Base-by-base conservation (phyloP, 1,140 invertebrate species). In the Charaxes varanes region DNA sequence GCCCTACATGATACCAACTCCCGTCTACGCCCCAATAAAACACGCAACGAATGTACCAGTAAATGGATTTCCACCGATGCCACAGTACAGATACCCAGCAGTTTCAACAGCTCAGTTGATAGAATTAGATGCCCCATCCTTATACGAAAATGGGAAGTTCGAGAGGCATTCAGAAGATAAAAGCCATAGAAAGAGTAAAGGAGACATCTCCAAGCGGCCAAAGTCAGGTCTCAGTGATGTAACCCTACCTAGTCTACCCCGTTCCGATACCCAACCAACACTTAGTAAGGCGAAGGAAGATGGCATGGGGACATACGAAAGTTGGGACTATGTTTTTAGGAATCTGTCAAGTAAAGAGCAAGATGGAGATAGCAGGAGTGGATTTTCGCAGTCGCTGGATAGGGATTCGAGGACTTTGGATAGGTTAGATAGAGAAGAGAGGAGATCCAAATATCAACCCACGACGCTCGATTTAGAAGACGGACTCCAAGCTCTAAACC, bases 271-370 rank as follows among this genome's bases (percentile, higher is more conserved):
- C 0, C 81, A 84, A 41, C 76, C 82, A 5, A 56, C 72, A 0
- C 51, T 85, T 15, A 82, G 78, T 52, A 88, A 71, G 71, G 86
- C 73, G 2, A 82, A 64, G 19, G 84, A 86, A 43, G 88, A 89
- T 38, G 88, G 87, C 2, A 87, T 88, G 50, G 88, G 88, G 2
- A 88, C 87, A 0, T 90, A 88, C 41, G 91, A 91, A 41, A 88
- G 87, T 28, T 93, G 92, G 92, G 90, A 92, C 61, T 93, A 92
- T 62, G 93, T 94, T 0, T 93, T 91, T 58, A 86, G 89, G 47
- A 92, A 92, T 70, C 73, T 93, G 2, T 90, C 92, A 41, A 91
- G 87, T 50, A 88, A 90, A 49, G 89, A 91, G 1, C 91, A 93
- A 51, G 89, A 87, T 2, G 88, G 86, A 2, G 89, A 91, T 31